Conservation (phyloP, 2,888 invertebrate genomes). For the Cyclophora punctaria region DNA sequence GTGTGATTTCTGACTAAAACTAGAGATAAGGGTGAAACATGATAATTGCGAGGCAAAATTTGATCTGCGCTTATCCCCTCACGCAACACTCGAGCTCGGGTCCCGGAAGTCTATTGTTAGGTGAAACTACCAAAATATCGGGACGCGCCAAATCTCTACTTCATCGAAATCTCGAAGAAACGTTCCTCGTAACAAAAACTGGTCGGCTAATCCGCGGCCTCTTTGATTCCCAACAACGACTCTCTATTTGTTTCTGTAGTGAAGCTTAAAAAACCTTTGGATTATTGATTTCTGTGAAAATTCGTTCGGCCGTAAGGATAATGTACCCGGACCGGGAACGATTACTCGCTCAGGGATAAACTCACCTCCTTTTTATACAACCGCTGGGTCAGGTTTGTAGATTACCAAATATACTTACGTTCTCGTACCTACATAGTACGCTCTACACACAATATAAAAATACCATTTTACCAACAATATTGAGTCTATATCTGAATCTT, state of each 20-base stretch:
- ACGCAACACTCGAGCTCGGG: constrained; percentile 49
- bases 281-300: constrained; percentile 70
- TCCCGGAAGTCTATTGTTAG: constrained; percentile 66
- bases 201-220: constrained; percentile 59
- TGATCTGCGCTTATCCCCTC: constrained; percentile 46
- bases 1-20: constrained; percentile 23
- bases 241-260: constrained; percentile 63
- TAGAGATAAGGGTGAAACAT: constrained; percentile 25
- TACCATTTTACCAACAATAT: no score
- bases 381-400: constrained; percentile 36
- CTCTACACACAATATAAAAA: no score
- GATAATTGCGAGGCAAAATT: constrained; percentile 42
- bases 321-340: constrained; percentile 60
- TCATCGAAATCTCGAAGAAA: constrained; percentile 51
- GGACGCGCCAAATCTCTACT: constrained; percentile 59
- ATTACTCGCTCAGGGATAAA: constrained; percentile 69
- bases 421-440: no score
- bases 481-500: no score
- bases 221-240: constrained; percentile 54
- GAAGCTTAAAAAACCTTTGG: constrained; percentile 58
- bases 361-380: constrained; percentile 58
- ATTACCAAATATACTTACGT: no score
- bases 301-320: constrained; percentile 56
- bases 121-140: constrained; percentile 42
- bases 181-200: constrained; percentile 59